These are phyloP conservation scores for Beaufortia kweichowensis DNA, from an alignment of 2,113 vertebrate genomes.

Conservation along the genomic window DNA sequence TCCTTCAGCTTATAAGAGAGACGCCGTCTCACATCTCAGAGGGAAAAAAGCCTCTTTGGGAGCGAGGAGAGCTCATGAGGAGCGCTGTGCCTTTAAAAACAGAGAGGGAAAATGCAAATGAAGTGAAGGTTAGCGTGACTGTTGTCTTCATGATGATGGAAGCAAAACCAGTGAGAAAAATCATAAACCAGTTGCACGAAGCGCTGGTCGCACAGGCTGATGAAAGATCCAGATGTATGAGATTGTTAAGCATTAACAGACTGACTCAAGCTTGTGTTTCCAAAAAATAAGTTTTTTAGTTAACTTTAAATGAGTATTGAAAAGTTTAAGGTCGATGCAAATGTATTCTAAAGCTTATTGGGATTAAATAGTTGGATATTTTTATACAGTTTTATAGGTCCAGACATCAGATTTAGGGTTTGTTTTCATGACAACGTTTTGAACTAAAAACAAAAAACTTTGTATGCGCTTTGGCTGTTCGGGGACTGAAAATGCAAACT, in stretches of 20 bases:
- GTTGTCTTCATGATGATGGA: slow-evolving; percentile 37
- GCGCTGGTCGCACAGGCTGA: slow-evolving; percentile 26
- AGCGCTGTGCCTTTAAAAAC: slow-evolving; percentile 43
- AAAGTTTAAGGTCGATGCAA: not conserved
- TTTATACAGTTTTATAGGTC: too few species aligned
- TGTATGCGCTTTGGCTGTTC: too few species aligned
- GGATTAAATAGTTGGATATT: not conserved
- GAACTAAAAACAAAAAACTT: too few species aligned
- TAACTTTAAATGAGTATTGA: slow-evolving; percentile 14
- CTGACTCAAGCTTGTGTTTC: slow-evolving; percentile 7
- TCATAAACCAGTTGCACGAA: slow-evolving; percentile 47
- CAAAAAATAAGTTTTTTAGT: slow-evolving; percentile 2
- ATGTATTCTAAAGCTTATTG: not conserved
- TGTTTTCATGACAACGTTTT: too few species aligned
- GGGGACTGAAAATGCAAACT: too few species aligned
- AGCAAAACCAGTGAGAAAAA: slow-evolving; percentile 39
- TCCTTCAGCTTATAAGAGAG: slow-evolving; percentile 73
- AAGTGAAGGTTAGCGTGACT: slow-evolving; percentile 41
- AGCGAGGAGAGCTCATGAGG: slow-evolving; percentile 64
- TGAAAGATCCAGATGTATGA: slow-evolving; percentile 45
- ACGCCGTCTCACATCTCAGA: slow-evolving; percentile 69
- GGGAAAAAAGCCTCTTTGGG: slow-evolving; percentile 63
- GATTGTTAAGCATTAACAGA: slow-evolving; percentile 41
- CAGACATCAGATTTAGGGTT: too few species aligned
- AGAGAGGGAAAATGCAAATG: slow-evolving; percentile 56